A percentile compares a stretch with the other conserved stretches of the same genome.
Conservation (phyloP, 2,797 vertebrate species). For the Gouania willdenowi region DNA sequence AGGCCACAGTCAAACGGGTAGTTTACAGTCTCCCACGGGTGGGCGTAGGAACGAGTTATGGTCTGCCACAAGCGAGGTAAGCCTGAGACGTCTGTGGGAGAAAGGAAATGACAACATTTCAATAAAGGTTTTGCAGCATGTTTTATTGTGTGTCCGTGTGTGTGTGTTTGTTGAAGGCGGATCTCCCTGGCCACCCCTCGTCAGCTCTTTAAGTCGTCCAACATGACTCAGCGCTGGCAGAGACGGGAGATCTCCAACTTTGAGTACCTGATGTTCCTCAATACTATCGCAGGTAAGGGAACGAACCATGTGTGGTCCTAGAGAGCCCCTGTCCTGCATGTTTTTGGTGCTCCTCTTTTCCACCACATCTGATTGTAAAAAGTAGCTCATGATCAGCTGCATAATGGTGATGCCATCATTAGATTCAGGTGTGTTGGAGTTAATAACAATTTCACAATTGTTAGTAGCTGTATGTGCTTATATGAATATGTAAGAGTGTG, state of each 20-base stretch:
- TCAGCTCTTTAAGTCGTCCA: conserved; percentile 99
- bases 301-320: background rate
- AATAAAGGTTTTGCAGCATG: background rate
- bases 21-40: conserved; percentile 98
- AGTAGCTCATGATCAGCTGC: too few relatives aligned
- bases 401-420: too few relatives aligned
- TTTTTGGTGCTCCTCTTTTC: too few relatives aligned
- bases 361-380: too few relatives aligned
- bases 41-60: conserved; percentile 98
- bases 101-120: background rate
- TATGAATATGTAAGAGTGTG: too few relatives aligned
- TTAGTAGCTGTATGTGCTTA: too few relatives aligned
- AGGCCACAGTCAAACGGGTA: conserved; percentile 95
- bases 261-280: conserved; percentile 99
- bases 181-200: conserved; percentile 96
- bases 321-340: too few relatives aligned
- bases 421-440: too few relatives aligned
- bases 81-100: background rate
- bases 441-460: too few relatives aligned
- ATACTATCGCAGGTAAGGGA: conserved; percentile 93
- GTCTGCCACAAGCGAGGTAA: conserved; percentile 97
- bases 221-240: conserved; percentile 99
- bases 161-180: conserved; percentile 83
- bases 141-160: background rate
- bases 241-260: conserved; percentile 98